These are phyloP conservation scores for Eulacestoma nigropectus DNA, from an alignment of 2,113 vertebrate genomes.

Conservation along the genomic window DNA sequence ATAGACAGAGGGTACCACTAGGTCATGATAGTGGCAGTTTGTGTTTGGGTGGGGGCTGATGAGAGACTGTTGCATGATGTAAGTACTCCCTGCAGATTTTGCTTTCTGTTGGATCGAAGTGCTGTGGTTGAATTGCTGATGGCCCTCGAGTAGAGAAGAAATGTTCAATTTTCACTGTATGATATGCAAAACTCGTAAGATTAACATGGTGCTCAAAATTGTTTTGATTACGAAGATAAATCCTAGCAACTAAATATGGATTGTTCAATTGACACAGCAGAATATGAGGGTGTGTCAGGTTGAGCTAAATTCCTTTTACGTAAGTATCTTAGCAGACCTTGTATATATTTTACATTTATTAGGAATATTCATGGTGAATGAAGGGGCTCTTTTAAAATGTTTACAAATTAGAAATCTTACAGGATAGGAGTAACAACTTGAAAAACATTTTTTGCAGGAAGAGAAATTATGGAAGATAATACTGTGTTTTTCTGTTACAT, in stretches of 20 bases:
- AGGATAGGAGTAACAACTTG: background rate
- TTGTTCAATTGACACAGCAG: background rate
- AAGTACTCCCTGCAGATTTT: background rate
- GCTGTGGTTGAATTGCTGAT: background rate
- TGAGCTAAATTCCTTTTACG: background rate
- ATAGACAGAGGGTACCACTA: background rate
- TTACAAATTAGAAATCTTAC: background rate
- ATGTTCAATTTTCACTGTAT: background rate
- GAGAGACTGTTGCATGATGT: rapidly evolving
- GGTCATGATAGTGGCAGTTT: background rate
- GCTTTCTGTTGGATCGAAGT: background rate
- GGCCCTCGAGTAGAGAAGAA: background rate
- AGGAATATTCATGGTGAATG: background rate
- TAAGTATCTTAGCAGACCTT: background rate
- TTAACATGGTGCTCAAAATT: background rate
- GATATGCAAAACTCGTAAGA: background rate
- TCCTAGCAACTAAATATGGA: background rate
- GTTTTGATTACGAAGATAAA: background rate
- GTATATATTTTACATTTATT: background rate
- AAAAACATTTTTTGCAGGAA: background rate
- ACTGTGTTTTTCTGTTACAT: background rate
- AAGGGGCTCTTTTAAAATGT: background rate
- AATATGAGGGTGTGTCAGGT: background rate
- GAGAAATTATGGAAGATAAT: background rate
- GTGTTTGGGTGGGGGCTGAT: background rate